Base-by-base conservation (phyloP, 1,140 invertebrate genomes). In the Aporrectodea caliginosa region DNA sequence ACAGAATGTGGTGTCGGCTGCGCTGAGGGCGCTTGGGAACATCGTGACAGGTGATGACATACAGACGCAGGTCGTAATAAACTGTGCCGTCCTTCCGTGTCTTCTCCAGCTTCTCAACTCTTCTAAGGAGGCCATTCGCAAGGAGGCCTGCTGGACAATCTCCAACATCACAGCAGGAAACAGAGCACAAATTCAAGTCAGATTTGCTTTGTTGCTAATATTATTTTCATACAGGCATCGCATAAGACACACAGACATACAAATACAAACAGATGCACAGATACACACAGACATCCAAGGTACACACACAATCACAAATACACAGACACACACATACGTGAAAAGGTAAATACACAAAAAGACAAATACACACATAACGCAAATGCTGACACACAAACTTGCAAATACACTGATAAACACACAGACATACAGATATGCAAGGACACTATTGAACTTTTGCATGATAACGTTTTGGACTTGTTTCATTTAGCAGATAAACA, bases 291-390 rank as follows among this genome's bases (percentile, higher is more conserved):
- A 69, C 58, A 16, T 69, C n/a, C 94, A 1, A 95, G 96, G 94
- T n/a, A n/a, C n/a, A 94, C 92, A 27, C 91, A 95, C 75, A 98
- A 98, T 88, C 94, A 94, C 12, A 95, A 97, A 12, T n/a, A n/a
- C n/a, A n/a, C n/a, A n/a, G n/a, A n/a, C n/a, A n/a, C n/a, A n/a
- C n/a, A n/a, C n/a, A n/a, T n/a, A n/a, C n/a, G n/a, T n/a, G n/a
- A n/a, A n/a, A n/a, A n/a, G n/a, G n/a, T n/a, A n/a, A n/a, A n/a
- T n/a, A n/a, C n/a, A n/a, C n/a, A n/a, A n/a, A n/a, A n/a, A n/a
- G n/a, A n/a, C n/a, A n/a, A n/a, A n/a, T n/a, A n/a, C n/a, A n/a
- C n/a, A n/a, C n/a, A n/a, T n/a, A n/a, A n/a, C n/a, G n/a, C n/a
- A n/a, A n/a, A n/a, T n/a, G n/a, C n/a, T n/a, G n/a, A n/a, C n/a